Evolutionary conservation across 92 coral and sea anemone genomes (phyloP), one percentile per base, ranked within the genome.

Genomic region (Heteractis magnifica): DNA sequence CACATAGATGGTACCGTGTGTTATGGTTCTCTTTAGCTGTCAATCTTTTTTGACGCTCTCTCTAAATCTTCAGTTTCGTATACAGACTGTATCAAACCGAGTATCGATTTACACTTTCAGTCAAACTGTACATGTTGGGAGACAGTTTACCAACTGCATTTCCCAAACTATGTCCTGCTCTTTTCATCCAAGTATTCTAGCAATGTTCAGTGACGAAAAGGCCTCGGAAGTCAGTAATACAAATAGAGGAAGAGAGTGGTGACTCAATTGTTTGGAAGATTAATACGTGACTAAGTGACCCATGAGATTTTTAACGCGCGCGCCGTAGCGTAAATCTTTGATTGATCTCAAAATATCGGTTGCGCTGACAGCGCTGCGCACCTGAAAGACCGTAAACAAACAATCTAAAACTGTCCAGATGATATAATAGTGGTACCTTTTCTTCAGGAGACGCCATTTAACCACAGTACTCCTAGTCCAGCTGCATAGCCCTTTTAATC

Each of bases 261-360:
- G 85, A 71, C 85, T 71, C 72, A 82, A 71, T 82, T 70, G 78
- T 82, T 65, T 49, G 49, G 51, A 53, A 72, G 85, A 82, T 53
- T 53, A 73, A 82, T 82, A 82, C 85, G 85, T 82, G 85, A 82
- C 85, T 82, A 3, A 80, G 83, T 80, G 83, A 21, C 73, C 73
- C 9, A 68, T 68, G 49, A 6, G 73, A 68, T 23, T 20, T n/a
- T 68, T 68, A 9, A 68, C 83, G 83, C 59, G 78, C 71, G 56
- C 52, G 71, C 83, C 76, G 75, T 65, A 60, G 83, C 73, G 73
- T 68, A 21, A 26, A 68, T 20, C 73, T 68, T 20, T 68, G 9
- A 23, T 9, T 23, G 50, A 68, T 68, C 73, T 23, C 50, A 23
- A 68, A 23, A 68, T 79, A 44, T 59, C 53, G 72, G 44, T 20